A percentile compares a stretch with the other conserved stretches of the same genome.
phyloP scores from a whole-genome alignment of 2,113 vertebrate genomes.

The Petrocephalus zakoni region DNA sequence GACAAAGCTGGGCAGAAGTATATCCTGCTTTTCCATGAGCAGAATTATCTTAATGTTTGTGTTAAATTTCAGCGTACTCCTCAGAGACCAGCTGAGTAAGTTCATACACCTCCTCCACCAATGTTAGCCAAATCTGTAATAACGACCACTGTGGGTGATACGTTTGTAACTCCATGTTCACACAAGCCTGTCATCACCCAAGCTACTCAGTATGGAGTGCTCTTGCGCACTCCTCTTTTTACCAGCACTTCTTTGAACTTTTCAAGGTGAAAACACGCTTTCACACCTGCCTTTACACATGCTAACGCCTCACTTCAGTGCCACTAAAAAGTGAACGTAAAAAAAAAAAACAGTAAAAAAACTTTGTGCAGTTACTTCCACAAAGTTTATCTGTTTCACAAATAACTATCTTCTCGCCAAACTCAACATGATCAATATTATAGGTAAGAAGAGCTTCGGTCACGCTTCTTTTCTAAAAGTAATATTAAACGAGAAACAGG shows the following conservation, averaged over 20 bases:
- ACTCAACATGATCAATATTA: neutral
- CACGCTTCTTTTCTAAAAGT: neutral
- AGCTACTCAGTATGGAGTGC: constrained; percentile 19
- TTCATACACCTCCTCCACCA: neutral
- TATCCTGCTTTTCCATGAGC: neutral
- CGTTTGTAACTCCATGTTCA: neutral
- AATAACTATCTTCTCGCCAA: neutral
- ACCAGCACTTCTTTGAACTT: neutral
- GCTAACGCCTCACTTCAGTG: neutral
- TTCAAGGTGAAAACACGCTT: constrained; percentile 2
- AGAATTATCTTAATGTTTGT: neutral
- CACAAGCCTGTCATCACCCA: neutral
- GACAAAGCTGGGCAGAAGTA: neutral
- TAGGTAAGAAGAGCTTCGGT: neutral
- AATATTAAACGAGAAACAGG: neutral
- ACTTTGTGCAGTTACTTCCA: neutral
- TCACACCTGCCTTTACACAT: neutral
- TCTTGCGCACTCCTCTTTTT: neutral
- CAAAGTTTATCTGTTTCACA: neutral
- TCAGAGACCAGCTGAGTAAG: constrained; percentile 53
- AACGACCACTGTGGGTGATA: neutral
- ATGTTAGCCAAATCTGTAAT: neutral
- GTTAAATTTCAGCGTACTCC: constrained; percentile 24
- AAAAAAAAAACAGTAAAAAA: neutral
- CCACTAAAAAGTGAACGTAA: neutral